Evolutionary conservation across 2,888 invertebrate species (phyloP).

Genomic region (Cerceris ruficornis): DNA sequence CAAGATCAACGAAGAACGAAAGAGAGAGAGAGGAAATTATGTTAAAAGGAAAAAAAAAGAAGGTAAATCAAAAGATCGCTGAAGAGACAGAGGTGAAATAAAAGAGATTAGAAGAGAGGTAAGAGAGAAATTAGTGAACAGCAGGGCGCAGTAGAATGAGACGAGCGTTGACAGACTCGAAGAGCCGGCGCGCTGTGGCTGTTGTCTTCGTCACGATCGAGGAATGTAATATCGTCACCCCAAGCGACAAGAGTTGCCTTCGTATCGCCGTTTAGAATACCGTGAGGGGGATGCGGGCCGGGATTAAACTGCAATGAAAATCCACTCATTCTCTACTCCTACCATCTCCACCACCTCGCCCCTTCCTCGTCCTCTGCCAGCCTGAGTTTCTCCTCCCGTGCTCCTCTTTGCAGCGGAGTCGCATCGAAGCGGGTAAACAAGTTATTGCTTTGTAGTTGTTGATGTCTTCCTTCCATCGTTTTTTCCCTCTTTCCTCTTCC

Average conservation of each 20-base stretch:
- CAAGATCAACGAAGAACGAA: background rate
- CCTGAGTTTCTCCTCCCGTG: constrained; percentile 4
- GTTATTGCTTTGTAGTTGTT: constrained; percentile 61
- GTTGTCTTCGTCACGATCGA: constrained; percentile 81
- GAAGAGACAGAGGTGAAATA: background rate
- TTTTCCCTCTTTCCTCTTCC: constrained; percentile 28
- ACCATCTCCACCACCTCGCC: constrained; percentile 10
- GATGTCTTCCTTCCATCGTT: constrained; percentile 14
- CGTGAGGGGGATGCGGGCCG: constrained; percentile 52
- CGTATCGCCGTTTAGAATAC: constrained; percentile 75
- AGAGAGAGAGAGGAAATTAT: background rate
- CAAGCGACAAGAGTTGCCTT: constrained; percentile 80
- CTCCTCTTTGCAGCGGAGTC: constrained; percentile 45
- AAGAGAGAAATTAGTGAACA: constrained; percentile 33
- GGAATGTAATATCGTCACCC: constrained; percentile 82
- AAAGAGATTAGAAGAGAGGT: constrained; percentile 10
- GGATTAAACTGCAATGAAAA: constrained; percentile 81
- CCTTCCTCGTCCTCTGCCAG: background rate
- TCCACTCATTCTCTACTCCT: constrained; percentile 71
- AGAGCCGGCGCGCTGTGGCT: constrained; percentile 63
- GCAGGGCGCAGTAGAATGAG: constrained; percentile 7
- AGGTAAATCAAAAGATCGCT: background rate
- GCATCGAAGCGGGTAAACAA: constrained; percentile 64
- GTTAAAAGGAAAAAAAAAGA: background rate
- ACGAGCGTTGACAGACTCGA: constrained; percentile 34